These are phyloP conservation scores for Paramormyrops kingsleyae DNA, from an alignment of 2,113 vertebrate species.

Conservation along the genomic window DNA sequence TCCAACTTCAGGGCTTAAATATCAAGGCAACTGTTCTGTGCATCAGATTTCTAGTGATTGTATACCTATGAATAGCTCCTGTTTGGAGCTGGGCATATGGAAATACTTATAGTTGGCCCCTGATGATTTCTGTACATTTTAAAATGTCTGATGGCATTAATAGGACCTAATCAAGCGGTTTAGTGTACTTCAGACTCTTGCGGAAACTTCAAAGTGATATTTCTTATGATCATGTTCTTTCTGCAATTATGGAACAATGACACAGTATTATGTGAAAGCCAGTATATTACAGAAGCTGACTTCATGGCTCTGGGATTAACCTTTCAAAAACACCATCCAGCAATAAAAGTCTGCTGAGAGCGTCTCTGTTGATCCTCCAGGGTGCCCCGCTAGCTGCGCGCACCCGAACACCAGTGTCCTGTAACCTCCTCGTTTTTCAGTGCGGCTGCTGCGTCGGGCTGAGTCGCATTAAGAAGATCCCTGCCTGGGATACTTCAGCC, in stretches of 20 bases:
- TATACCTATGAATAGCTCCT: conserved; percentile 54
- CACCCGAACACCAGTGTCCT: conserved; percentile 15
- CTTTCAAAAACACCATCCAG: conserved; percentile 45
- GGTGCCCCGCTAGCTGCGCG: background rate
- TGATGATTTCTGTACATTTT: conserved; percentile 49
- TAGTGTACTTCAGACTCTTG: conserved; percentile 52
- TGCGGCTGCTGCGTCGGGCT: background rate
- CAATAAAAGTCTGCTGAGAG: background rate
- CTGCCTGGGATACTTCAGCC: conserved; percentile 21
- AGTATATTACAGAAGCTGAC: conserved; percentile 40
- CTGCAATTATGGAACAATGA: conserved; percentile 49
- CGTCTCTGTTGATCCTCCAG: background rate
- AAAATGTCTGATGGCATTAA: conserved; percentile 52
- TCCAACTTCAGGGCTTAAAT: conserved; percentile 41
- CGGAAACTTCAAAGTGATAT: conserved; percentile 33
- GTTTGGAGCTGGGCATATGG: conserved; percentile 56
- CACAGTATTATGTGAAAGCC: conserved; percentile 51
- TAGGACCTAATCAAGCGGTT: conserved; percentile 53
- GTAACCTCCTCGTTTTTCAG: conserved; percentile 14
- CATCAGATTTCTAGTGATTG: conserved; percentile 52
- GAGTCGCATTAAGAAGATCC: conserved; percentile 22
- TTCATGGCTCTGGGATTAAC: conserved; percentile 46
- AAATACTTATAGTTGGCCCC: conserved; percentile 56
- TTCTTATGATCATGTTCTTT: conserved; percentile 20
- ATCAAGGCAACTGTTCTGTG: conserved; percentile 64